Conservation (phyloP, 2,113 vertebrate genomes). For the Eolophus roseicapilla region DNA sequence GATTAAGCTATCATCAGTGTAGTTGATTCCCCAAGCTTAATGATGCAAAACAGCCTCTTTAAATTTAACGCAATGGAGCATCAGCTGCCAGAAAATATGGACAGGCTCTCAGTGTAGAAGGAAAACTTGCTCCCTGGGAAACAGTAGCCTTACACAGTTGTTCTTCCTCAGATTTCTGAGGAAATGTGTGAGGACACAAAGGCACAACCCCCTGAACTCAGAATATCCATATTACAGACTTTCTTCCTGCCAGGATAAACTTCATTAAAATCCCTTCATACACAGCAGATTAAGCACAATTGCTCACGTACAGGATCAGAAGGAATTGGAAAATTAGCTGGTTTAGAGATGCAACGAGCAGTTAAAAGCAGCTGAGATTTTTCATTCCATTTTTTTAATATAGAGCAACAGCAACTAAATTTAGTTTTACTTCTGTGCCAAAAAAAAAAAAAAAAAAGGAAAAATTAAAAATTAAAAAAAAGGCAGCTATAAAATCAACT, state of each 20-base stretch:
- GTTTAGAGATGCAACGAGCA: not conserved
- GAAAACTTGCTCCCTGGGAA: not conserved
- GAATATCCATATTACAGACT: not conserved
- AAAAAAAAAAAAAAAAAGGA: not conserved
- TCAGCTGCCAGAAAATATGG: not conserved
- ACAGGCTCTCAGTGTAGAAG: not conserved
- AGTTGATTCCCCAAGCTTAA: not conserved
- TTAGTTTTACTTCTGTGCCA: not conserved
- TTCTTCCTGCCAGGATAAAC: not conserved
- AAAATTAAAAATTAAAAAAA: too few species aligned
- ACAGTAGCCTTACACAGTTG: not conserved
- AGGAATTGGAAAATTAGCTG: not conserved
- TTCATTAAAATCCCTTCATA: not conserved
- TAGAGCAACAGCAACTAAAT: not conserved
- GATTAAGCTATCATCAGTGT: not conserved
- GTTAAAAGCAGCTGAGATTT: not conserved
- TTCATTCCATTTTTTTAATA: not conserved
- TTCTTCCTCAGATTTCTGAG: not conserved
- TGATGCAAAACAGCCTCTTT: not conserved
- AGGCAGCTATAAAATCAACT: not conserved
- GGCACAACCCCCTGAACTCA: not conserved
- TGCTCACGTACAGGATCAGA: not conserved
- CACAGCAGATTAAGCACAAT: not conserved
- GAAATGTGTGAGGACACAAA: not conserved
- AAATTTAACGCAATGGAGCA: not conserved